phyloP scores from a whole-genome alignment of 2,888 invertebrate species.

The Ormyrus labotus region DNA sequence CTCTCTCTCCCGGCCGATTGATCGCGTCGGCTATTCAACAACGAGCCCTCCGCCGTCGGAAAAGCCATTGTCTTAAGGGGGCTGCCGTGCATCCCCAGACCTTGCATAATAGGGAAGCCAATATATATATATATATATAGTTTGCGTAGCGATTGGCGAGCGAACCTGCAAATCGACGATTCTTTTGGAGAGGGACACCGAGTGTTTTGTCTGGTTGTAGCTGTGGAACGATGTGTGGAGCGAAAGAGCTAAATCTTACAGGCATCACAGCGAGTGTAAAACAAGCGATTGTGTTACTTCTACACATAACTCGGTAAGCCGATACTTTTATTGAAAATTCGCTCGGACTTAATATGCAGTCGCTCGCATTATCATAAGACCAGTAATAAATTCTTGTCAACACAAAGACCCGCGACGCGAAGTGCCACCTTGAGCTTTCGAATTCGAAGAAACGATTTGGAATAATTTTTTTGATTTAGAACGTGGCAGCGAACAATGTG shows the following conservation, averaged over 20 bases:
- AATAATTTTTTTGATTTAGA: no score
- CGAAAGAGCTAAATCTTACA: not conserved
- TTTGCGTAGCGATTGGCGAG: no score
- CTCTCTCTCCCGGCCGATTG: constrained; percentile 5
- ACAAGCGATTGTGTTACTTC: constrained; percentile 29
- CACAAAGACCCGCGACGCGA: not conserved
- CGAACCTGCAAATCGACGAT: no score
- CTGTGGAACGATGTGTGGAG: no score
- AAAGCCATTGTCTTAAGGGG: constrained; percentile 22
- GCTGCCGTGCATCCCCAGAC: no score
- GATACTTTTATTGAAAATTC: constrained; percentile 39
- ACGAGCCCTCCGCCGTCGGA: constrained; percentile 9
- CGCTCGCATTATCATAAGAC: constrained; percentile 4
- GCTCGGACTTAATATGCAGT: constrained; percentile 1
- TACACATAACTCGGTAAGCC: not conserved
- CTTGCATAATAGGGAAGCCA: no score
- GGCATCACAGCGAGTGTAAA: constrained; percentile 13
- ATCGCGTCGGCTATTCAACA: constrained; percentile 27
- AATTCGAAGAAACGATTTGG: no score
- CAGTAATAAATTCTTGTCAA: constrained; percentile 32
- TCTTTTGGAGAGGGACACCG: no score
- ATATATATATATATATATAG: no score
- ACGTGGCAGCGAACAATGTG: no score
- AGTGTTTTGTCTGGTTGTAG: no score
- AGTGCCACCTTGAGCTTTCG: no score